Evolutionary conservation across 2,797 vertebrate genomes (phyloP).

Genomic region (Esox masquinongy): DNA sequence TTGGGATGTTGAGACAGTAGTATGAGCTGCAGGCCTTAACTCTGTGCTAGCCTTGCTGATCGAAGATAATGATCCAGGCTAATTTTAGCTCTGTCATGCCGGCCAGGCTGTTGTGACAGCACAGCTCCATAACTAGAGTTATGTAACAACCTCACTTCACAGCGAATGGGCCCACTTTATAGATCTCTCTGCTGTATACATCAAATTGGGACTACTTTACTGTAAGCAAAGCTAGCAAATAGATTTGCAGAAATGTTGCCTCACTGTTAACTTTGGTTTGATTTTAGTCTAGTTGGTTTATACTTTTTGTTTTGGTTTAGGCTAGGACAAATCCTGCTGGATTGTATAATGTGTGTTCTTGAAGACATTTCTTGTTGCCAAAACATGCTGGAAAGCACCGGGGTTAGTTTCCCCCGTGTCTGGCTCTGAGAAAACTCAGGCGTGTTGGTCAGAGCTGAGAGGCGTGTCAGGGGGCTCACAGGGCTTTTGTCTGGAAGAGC

Average conservation of each 20-base stretch:
- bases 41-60: conserved; percentile 22
- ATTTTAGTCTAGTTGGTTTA: no score
- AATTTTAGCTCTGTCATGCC: conserved; percentile 37
- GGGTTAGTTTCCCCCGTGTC: neutral
- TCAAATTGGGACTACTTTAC: neutral
- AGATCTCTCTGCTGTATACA: neutral
- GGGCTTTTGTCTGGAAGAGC: neutral
- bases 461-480: neutral
- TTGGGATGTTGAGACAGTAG: conserved; percentile 10
- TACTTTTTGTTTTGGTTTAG: no score
- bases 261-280: no score
- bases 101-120: neutral
- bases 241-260: no score
- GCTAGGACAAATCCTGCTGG: no score
- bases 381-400: neutral
- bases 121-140: neutral
- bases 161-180: neutral
- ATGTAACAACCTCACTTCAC: neutral
- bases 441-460: no score
- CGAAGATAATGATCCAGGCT: conserved; percentile 43
- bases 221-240: no score
- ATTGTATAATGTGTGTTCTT: no score
- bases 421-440: no score
- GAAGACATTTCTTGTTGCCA: no score
- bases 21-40: conserved; percentile 19